Conservation (phyloP, 2,888 invertebrate genomes). For the Orgyia antiqua region DNA sequence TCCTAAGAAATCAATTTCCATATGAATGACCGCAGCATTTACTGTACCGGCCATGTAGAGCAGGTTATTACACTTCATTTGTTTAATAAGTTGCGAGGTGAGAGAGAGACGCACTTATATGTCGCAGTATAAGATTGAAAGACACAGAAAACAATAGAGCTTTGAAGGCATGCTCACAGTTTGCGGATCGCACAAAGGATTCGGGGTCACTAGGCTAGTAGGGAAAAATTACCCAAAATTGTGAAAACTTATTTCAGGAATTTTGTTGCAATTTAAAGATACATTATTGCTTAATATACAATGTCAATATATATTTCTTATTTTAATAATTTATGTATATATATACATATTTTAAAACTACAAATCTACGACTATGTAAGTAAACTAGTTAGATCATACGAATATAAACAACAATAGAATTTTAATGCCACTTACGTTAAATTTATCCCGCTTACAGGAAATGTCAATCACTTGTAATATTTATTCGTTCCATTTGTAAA, state of each 20-base stretch:
- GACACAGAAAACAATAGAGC: constrained; percentile 43
- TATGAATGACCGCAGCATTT: background rate
- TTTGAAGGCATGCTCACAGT: constrained; percentile 52
- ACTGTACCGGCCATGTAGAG: constrained; percentile 5
- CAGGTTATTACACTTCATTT: constrained; percentile 27
- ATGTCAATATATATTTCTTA: too few relatives aligned
- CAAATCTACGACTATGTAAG: too few relatives aligned
- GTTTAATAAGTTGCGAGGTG: constrained; percentile 35
- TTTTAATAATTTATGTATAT: too few relatives aligned
- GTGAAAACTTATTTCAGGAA: constrained; percentile 23
- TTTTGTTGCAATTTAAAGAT: background rate
- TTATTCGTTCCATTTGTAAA: too few relatives aligned
- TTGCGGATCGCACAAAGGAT: constrained; percentile 59
- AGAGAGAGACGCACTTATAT: constrained; percentile 26
- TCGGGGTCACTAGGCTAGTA: constrained; percentile 39
- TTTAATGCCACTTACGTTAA: too few relatives aligned
- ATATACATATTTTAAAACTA: background rate
- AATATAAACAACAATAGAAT: too few relatives aligned
- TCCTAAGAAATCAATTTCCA: constrained; percentile 2
- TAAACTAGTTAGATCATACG: too few relatives aligned
- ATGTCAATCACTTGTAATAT: too few relatives aligned
- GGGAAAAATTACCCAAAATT: constrained; percentile 33
- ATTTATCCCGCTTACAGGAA: too few relatives aligned
- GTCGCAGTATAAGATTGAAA: constrained; percentile 18
- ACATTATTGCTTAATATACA: background rate